Evolutionary conservation across 2,888 invertebrate genomes (phyloP), one percentile per base, ranked within the genome.

Genomic region (Rhamphomyia laevipes): DNA sequence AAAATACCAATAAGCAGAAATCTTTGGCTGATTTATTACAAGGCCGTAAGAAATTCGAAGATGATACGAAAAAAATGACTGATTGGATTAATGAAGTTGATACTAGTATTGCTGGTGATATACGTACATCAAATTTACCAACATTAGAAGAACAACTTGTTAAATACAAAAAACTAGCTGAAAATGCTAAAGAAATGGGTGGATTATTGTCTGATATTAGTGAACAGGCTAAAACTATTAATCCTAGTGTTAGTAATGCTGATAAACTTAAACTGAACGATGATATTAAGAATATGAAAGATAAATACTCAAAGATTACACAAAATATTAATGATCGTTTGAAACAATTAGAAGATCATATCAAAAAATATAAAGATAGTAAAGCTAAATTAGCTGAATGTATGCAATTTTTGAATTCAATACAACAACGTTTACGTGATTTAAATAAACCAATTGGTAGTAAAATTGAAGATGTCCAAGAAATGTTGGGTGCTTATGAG

Each of bases 51-150:
- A 78, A 84, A 43, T 89, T 91, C 59, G 94, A 95, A 69, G 77
- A 77, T 41, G 84, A 87, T 52, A 76, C 88, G 44, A 84, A 86
- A 50, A 82, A 83, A 59, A 84, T 89, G 63, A 82, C 86, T 55
- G 81, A 86, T 58, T 95, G 94, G 94, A 73, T 93, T 37, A 86
- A 88, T 57, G 88, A 94, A 71, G 89, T 89, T 27, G 92, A 93
- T 68, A 86, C 88, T 1, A 85, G 87, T 4, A 84, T 87, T 2
- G 83, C 86, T 11, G 80, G 84, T 31, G 90, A 91, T 61, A 73
- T 92, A 4, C 78, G 88, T 41, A 80, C 85, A 17, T 82, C 87
- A 1, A 88, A 83, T 60, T 74, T 90, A 17, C 87, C 88, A 57
- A 78, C 90, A 0, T 71, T 94, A 27, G 86, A 91, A 66, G 91